Evolutionary conservation across 2,113 vertebrate species (phyloP), one percentile per base, ranked within the genome.

Genomic region (Diglossa brunneiventris): DNA sequence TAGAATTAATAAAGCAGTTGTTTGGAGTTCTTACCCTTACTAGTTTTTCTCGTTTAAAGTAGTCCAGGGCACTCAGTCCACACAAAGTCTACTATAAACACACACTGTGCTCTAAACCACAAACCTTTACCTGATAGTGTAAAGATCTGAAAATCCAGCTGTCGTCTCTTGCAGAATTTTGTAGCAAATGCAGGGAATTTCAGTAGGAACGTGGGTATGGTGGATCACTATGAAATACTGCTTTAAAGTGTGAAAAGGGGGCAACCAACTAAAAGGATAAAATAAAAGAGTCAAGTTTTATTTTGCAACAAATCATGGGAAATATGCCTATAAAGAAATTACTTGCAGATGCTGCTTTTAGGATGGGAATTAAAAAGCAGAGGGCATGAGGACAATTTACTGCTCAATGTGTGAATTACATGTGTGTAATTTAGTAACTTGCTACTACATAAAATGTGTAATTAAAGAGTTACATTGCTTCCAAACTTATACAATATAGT

Each of bases 381-480:
- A 90, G 20, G 83, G 37, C 37, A 75, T 18, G 17, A 72, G 24
- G 31, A 30, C 31, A 81, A 73, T 30, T 55, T 8, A 74, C 41
- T n/a, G n/a, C 42, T 81, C 21, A 30, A 17, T 9, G 9, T 52
- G 41, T 64, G 58, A 92, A 69, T 44, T 70, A 64, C 7, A 2
- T 15, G 4, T 0, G 0, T 39, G 13, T 35, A 44, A 63, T 87
- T 72, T 28, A 61, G 31, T 5, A 73, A 69, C 10, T 68, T 67
- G 35, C 19, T 61, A 27, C 55, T 41, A 56, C 42, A 72, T 68
- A 26, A 63, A 86, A 86, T 7, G 10, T 39, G 56, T 55, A 68
- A 86, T 68, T 92, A 79, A 92, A 80, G 83, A 92, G 80, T 89
- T 83, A 92, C 87, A 64, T n/a, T 50, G 77, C 59, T 83, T 72